A percentile compares a stretch with the other conserved stretches of the same genome.
Conservation (phyloP, 2,797 vertebrate species). For the Cryptoblepharus egeriae region DNA sequence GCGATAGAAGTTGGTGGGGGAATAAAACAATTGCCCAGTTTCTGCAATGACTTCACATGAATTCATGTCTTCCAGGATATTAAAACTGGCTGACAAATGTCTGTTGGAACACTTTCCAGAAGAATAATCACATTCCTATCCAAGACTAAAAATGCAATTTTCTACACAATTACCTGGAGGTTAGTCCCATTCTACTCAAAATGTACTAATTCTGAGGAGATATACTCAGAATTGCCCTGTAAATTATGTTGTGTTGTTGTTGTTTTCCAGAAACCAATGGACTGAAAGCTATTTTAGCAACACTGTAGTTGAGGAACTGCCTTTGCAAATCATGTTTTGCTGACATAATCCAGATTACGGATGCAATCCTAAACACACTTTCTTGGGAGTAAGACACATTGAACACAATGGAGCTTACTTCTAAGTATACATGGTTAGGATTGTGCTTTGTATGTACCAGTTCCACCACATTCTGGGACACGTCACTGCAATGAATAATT, state of each 20-base stretch:
- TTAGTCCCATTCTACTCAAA: no score
- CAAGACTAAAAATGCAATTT: neutral
- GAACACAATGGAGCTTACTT: no score
- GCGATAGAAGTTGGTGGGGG: neutral
- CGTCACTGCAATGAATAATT: neutral
- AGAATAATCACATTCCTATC: neutral
- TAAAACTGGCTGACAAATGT: neutral
- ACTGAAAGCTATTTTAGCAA: neutral
- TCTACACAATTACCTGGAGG: no score
- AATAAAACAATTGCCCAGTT: neutral
- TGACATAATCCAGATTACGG: neutral
- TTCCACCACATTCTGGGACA: no score
- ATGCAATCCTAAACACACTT: no score
- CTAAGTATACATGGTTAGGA: no score
- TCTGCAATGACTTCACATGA: neutral
- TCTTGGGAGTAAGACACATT: no score
- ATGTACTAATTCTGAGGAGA: no score
- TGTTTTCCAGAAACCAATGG: neutral
- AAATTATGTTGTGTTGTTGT: no score
- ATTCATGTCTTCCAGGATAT: neutral
- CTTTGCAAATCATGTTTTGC: neutral
- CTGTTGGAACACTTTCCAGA: conserved; percentile 26
- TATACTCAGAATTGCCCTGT: no score
- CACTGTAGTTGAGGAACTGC: neutral
- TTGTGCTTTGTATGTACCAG: no score